Conservation (phyloP, 2,113 vertebrate genomes). For the Rhipidura dahli region DNA sequence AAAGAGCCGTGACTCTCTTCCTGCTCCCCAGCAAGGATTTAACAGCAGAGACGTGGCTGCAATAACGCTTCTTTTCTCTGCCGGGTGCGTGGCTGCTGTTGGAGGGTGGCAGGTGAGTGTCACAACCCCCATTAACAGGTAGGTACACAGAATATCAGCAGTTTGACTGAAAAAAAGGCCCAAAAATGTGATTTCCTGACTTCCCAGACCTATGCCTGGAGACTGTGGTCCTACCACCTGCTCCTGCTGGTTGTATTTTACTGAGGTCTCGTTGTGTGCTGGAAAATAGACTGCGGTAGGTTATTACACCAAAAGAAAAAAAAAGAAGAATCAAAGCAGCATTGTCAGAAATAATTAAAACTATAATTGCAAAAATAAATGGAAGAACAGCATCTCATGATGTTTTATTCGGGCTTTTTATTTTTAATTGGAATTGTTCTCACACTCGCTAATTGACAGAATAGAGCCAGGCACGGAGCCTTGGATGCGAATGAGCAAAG, state of each 20-base stretch:
- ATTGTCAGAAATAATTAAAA: conserved; percentile 58
- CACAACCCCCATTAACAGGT: not conserved
- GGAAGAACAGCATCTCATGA: not conserved
- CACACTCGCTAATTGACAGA: not conserved
- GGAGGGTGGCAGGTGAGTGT: not conserved
- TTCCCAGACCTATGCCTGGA: not conserved
- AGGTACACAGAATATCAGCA: not conserved
- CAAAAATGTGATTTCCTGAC: not conserved
- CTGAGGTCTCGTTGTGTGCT: not conserved
- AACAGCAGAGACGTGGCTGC: not conserved
- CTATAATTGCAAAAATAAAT: conserved; percentile 52
- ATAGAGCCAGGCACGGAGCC: not conserved
- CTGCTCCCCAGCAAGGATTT: not conserved
- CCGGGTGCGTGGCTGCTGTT: not conserved
- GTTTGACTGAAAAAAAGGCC: not conserved
- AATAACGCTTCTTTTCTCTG: not conserved
- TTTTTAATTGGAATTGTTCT: conserved; percentile 53
- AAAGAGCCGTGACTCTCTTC: not conserved
- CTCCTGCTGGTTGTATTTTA: not conserved
- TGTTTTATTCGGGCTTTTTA: not conserved
- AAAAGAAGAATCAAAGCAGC: not conserved
- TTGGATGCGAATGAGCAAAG: not conserved
- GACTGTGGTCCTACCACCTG: not conserved
- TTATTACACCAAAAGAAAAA: not conserved
- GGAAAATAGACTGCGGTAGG: not conserved